Percentiles rank a stretch among this genome's conserved stretches.
phyloP scores from a whole-genome alignment of 2,888 invertebrate genomes.

The Geotrupes spiniger region DNA sequence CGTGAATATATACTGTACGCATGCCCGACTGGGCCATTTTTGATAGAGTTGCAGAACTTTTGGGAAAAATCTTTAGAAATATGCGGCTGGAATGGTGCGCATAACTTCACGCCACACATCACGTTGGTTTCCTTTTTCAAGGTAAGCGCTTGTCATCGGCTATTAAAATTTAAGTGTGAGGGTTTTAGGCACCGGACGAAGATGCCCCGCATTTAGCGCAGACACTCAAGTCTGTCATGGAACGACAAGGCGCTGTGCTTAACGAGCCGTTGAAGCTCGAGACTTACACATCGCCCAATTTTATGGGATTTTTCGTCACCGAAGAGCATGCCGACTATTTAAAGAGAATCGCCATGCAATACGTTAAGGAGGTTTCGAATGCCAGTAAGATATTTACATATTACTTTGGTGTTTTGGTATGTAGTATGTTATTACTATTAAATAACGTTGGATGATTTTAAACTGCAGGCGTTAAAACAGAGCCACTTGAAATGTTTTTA shows the following conservation, averaged over 20 bases:
- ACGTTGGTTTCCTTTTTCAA: slow-evolving; percentile 87
- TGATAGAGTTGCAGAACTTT: slow-evolving; percentile 70
- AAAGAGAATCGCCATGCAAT: slow-evolving; percentile 74
- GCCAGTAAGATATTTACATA: slow-evolving; percentile 57
- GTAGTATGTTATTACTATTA: not conserved
- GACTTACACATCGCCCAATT: slow-evolving; percentile 81
- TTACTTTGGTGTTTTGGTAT: not conserved
- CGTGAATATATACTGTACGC: slow-evolving; percentile 86
- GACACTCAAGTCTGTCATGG: slow-evolving; percentile 72
- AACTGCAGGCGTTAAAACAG: no score
- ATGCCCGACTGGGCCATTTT: slow-evolving; percentile 75
- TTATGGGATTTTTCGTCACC: slow-evolving; percentile 86
- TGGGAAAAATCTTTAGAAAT: slow-evolving; percentile 73
- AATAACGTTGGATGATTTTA: not conserved
- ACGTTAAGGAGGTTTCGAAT: slow-evolving; percentile 75
- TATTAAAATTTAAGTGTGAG: not conserved
- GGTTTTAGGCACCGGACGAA: slow-evolving; percentile 70
- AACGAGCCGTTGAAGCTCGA: slow-evolving; percentile 70
- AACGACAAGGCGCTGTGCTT: slow-evolving; percentile 65
- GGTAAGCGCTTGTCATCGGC: slow-evolving; percentile 52
- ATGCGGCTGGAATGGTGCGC: slow-evolving; percentile 87
- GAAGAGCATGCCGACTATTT: slow-evolving; percentile 79
- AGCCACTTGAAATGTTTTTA: no score
- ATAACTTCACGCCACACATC: slow-evolving; percentile 86
- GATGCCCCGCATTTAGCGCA: slow-evolving; percentile 66